Evolutionary conservation across 2,888 invertebrate genomes (phyloP), one percentile per base, ranked within the genome.

Genomic region (Rapana venosa): DNA sequence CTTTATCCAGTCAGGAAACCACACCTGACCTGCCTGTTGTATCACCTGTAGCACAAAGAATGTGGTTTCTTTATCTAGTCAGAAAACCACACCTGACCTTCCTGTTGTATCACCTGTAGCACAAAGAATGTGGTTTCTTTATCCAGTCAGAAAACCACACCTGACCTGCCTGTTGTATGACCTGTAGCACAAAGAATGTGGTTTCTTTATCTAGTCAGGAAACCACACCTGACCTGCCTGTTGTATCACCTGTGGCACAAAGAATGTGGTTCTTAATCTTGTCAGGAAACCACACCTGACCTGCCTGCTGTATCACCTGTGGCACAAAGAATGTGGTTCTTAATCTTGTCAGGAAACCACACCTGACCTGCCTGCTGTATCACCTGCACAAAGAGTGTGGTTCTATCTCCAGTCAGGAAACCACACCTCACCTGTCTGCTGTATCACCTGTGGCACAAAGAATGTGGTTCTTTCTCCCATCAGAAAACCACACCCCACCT

Each of bases 251-350:
- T 97, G 94, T 47, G 8, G 8, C 17, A 88, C 47, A 35, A 8
- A 36, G 8, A 85, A 79, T 2, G 47, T 47, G 8, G 47, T 47
- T 47, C 47, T 47, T 47, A 5, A 47, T n/a, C 47, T 47, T n/a
- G 96, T 99, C 99, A 0, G 99, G 99, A 97, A 98, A 99, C 99
- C 99, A 99, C 0, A 99, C 99, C 97, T 99, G 98, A 2, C 98
- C 98, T 84, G 98, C 98, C 91, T 96, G 96, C 90, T 95, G 98
- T 15, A 98, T 97, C 30, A 98, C 97, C 97, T 97, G 94, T 13
- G 87, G 30, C 11, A 36, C 26, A 85, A 79, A 0, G 8, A 77
- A 47, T 2, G 47, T 47, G 0, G 99, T 98, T 0, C 99, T 99
- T 96, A 99, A 47, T n/a, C n/a, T 8, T 99, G 96, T 99, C 99